These are phyloP conservation scores for Cantharis lateralis DNA, from an alignment of 2,888 invertebrate genomes.

Conservation along the genomic window DNA sequence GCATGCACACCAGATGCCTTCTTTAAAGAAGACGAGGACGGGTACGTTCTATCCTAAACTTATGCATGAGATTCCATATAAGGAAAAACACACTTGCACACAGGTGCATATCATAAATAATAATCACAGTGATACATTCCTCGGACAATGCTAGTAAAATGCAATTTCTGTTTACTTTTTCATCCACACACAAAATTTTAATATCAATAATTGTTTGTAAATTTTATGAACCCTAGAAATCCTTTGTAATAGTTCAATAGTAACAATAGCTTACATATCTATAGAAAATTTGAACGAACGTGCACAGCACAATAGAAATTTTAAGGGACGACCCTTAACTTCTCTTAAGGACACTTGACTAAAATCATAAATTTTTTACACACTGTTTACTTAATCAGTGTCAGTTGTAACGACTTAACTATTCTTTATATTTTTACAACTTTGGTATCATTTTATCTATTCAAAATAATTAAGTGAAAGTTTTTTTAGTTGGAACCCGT, in stretches of 20 bases:
- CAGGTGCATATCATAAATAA: slow-evolving; percentile 28
- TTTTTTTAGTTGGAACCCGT: not conserved
- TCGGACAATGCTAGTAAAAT: slow-evolving; percentile 8
- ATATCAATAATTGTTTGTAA: not conserved
- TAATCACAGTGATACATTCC: slow-evolving; percentile 13
- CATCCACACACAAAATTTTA: not conserved
- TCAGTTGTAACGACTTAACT: not conserved
- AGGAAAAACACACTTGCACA: slow-evolving; percentile 18
- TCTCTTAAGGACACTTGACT: not conserved
- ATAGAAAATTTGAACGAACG: not conserved
- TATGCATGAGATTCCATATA: slow-evolving; percentile 24
- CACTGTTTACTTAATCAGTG: not conserved
- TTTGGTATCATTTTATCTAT: not conserved
- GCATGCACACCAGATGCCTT: slow-evolving; percentile 19
- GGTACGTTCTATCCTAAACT: slow-evolving; percentile 19
- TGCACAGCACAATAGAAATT: not conserved
- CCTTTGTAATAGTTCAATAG: not conserved
- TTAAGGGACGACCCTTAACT: not conserved
- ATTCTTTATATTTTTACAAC: not conserved
- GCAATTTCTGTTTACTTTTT: not conserved
- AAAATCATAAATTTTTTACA: not conserved
- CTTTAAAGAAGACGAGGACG: slow-evolving; percentile 7
- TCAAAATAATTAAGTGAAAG: not conserved
- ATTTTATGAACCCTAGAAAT: not conserved
- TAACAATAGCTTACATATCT: not conserved